A percentile compares a stretch with the other conserved stretches of the same genome.
These are phyloP conservation scores for Nannoperca australis DNA, from an alignment of 2,797 vertebrate species.

Conservation along the genomic window DNA sequence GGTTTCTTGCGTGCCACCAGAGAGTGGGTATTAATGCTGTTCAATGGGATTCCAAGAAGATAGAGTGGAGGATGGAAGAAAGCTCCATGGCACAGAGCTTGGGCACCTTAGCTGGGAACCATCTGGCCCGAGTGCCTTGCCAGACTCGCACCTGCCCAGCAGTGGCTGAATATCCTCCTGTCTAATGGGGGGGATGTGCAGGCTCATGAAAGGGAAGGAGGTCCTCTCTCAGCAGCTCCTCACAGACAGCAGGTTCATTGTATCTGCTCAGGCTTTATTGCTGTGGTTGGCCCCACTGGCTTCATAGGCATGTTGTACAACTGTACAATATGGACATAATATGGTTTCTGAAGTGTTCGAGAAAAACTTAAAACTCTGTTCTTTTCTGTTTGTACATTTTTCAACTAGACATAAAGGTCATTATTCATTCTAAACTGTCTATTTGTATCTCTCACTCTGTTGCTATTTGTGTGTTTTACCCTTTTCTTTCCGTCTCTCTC, in stretches of 20 bases:
- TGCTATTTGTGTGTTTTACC: neutral
- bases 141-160: neutral
- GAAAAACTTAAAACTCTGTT: conserved; percentile 1
- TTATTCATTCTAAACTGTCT: conserved; percentile 10
- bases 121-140: neutral
- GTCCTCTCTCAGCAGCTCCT: neutral
- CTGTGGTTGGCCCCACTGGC: neutral
- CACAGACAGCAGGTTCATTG: neutral
- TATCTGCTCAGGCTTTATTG: neutral
- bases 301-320: neutral
- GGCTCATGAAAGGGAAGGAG: neutral
- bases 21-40: neutral
- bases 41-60: no score
- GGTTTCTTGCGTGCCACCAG: no score
- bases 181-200: neutral
- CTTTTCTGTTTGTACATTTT: neutral
- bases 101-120: neutral
- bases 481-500: neutral
- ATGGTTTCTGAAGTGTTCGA: neutral
- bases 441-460: neutral
- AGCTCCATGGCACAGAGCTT: neutral
- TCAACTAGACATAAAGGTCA: conserved; percentile 20
- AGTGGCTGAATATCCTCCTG: neutral
- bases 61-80: neutral
- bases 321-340: neutral